Evolutionary conservation across 2,797 vertebrate species (phyloP).

Genomic region (Gallinago solitaria): DNA sequence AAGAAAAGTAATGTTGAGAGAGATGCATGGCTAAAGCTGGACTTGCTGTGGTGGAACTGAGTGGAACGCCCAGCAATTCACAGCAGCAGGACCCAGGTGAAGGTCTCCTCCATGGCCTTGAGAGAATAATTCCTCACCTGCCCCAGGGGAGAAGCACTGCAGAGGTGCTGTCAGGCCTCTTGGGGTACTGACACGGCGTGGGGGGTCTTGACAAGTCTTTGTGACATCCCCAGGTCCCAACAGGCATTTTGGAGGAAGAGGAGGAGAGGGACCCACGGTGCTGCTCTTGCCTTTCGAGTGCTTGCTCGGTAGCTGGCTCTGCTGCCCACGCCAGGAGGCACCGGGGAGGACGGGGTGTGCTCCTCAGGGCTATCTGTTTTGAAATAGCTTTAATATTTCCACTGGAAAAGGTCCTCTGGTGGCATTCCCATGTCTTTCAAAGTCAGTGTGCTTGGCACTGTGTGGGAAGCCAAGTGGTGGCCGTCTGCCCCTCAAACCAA

Average conservation of each 20-base stretch:
- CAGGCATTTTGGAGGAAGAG: background rate
- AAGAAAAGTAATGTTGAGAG: fast-evolving
- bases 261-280: background rate
- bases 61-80: background rate
- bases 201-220: background rate
- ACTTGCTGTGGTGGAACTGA: background rate
- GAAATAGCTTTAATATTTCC: background rate
- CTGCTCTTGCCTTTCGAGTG: background rate
- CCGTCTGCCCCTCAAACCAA: background rate
- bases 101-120: fast-evolving
- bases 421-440: background rate
- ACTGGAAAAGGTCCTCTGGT: background rate
- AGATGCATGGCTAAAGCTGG: background rate
- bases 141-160: fast-evolving
- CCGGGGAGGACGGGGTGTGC: background rate
- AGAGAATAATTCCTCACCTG: background rate
- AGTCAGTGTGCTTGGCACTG: background rate
- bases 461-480: background rate
- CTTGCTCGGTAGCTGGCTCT: background rate
- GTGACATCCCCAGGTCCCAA: background rate
- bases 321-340: background rate
- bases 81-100: fast-evolving
- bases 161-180: background rate
- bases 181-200: fast-evolving
- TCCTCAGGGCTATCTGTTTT: background rate